Conservation (phyloP, 2,888 invertebrate species). For the Xanthia icteritia region DNA sequence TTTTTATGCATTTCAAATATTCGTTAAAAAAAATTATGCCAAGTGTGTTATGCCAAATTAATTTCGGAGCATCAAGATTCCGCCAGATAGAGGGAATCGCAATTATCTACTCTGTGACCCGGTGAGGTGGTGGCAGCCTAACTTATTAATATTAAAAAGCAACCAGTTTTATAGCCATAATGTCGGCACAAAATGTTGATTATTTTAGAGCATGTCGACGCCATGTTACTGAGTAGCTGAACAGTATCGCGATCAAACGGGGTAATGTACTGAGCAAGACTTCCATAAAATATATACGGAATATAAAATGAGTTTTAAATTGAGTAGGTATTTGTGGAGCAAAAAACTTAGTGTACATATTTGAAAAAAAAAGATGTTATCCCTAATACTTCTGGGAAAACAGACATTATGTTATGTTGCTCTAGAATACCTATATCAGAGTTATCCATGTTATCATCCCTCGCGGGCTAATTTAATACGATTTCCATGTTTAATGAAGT, state of each 20-base stretch:
- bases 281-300: slow-evolving; percentile 21
- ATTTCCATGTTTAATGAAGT: not conserved
- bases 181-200: slow-evolving; percentile 46
- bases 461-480: not conserved
- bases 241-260: slow-evolving; percentile 29
- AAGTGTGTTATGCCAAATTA: too few species aligned
- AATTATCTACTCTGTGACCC: not conserved
- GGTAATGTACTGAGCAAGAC: slow-evolving; percentile 29
- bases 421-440: not conserved
- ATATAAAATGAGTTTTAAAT: slow-evolving; percentile 16
- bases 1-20: too few species aligned
- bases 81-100: too few species aligned
- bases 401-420: not conserved
- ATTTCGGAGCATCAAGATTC: too few species aligned
- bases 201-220: slow-evolving; percentile 47
- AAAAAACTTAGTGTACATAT: not conserved
- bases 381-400: not conserved
- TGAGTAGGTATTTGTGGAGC: not conserved
- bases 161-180: slow-evolving; percentile 36
- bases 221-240: slow-evolving; percentile 23
- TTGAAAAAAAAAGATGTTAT: not conserved
- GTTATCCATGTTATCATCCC: not conserved
- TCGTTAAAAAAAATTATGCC: too few species aligned
- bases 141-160: slow-evolving; percentile 55
- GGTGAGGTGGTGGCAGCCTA: slow-evolving; percentile 10